Conservation (phyloP, 2,888 invertebrate species). For the Eueremaeus valkanovi region DNA sequence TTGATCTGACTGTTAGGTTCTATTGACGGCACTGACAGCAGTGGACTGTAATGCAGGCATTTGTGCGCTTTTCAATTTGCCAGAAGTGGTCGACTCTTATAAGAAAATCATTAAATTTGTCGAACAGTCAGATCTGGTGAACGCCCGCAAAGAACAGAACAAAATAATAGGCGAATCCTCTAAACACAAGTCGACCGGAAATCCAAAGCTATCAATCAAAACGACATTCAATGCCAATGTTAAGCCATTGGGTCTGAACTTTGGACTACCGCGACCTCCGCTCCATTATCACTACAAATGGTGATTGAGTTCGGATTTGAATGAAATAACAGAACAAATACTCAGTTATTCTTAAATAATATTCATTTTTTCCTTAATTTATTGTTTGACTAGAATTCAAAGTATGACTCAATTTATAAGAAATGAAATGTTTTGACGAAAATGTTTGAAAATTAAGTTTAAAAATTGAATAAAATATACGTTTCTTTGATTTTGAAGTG, state of each 20-base stretch:
- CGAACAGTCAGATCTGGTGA: neutral
- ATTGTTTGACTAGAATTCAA: too few species aligned
- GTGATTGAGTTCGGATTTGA: too few species aligned
- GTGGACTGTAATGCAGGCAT: conserved; percentile 69
- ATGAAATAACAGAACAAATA: too few species aligned
- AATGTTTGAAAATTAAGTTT: too few species aligned
- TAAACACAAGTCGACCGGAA: conserved; percentile 7
- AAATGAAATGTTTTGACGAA: too few species aligned
- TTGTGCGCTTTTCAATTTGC: conserved; percentile 62
- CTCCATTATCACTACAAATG: conserved; percentile 18
- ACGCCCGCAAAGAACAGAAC: conserved; percentile 25
- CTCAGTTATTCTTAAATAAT: too few species aligned
- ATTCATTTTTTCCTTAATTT: too few species aligned
- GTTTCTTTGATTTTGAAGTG: too few species aligned
- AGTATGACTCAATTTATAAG: too few species aligned
- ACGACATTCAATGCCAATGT: conserved; percentile 7
- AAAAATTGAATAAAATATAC: too few species aligned
- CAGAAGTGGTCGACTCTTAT: conserved; percentile 32
- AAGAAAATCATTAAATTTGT: conserved; percentile 1
- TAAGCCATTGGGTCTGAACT: neutral
- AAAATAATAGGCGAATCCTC: neutral
- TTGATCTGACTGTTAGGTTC: conserved; percentile 57
- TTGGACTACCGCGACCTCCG: conserved; percentile 32
- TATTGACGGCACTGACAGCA: conserved; percentile 62
- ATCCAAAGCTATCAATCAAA: conserved; percentile 13